Conservation (phyloP, 2,113 vertebrate species). For the Gymnorhina tibicen region DNA sequence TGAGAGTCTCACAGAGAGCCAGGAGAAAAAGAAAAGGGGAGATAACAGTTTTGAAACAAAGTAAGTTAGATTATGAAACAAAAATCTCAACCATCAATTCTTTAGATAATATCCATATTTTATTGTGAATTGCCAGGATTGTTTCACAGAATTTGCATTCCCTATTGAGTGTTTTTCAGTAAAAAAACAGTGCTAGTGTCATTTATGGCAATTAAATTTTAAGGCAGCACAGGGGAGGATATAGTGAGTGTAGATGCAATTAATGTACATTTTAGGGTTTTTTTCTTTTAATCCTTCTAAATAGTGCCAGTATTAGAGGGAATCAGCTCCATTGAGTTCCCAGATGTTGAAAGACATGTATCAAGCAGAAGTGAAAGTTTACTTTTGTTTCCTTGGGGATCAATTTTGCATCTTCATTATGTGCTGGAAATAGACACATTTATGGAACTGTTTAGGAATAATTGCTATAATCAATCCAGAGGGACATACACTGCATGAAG, state of each 20-base stretch:
- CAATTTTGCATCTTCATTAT: background rate
- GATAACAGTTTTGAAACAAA: constrained; percentile 76
- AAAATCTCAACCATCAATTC: background rate
- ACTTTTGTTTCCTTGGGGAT: constrained; percentile 19
- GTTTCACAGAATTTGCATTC: background rate
- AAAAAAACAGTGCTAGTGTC: background rate
- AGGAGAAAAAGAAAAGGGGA: constrained; percentile 83
- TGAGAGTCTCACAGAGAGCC: constrained; percentile 76
- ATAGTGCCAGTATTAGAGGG: background rate
- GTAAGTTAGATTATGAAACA: constrained; percentile 65
- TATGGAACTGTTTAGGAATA: constrained; percentile 38
- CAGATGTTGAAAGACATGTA: background rate
- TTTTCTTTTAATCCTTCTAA: background rate
- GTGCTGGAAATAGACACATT: constrained; percentile 5
- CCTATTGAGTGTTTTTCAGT: background rate
- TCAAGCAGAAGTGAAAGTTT: constrained; percentile 6
- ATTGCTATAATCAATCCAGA: constrained; percentile 36
- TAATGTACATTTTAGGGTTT: background rate
- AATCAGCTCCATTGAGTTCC: background rate
- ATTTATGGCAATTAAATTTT: background rate
- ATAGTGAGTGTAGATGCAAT: background rate
- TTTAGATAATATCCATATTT: background rate
- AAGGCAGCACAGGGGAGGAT: background rate
- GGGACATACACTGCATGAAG: background rate
- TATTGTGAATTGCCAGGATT: background rate